Conservation (phyloP, 2,113 vertebrate genomes). For the Phodopus roborovskii region DNA sequence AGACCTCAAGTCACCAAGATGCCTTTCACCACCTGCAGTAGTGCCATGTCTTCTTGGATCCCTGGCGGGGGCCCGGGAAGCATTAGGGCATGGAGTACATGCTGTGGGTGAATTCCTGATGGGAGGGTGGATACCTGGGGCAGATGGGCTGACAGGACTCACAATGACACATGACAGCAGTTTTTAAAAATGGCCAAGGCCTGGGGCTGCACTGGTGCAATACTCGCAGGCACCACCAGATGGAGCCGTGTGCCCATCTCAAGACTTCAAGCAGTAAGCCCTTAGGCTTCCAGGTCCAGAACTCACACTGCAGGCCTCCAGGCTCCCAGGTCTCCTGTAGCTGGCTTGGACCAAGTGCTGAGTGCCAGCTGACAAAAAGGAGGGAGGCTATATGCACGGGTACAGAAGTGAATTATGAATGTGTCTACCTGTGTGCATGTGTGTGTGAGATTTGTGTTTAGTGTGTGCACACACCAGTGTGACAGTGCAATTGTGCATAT, state of each 20-base stretch:
- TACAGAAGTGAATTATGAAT: not conserved
- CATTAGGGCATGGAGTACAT: accelerated
- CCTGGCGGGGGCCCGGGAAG: not conserved
- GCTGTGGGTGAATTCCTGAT: not conserved
- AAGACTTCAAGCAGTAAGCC: not conserved
- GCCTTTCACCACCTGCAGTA: not conserved
- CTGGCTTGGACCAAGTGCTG: not conserved
- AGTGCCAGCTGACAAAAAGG: not conserved
- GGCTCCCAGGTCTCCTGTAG: not conserved
- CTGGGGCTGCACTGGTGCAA: not conserved
- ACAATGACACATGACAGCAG: not conserved
- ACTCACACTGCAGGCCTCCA: no score
- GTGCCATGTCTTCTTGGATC: not conserved
- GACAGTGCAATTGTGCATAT: not conserved
- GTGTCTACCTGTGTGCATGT: not conserved
- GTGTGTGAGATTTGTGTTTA: not conserved
- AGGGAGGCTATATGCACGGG: no score
- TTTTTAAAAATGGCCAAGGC: not conserved
- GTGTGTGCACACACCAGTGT: not conserved
- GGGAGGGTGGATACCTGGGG: not conserved
- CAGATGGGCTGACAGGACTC: not conserved
- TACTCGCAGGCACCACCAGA: slow-evolving; percentile 47
- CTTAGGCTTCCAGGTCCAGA: not conserved
- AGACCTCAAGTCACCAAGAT: not conserved
- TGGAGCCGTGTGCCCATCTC: slow-evolving; percentile 37